Evolutionary conservation across 1,140 invertebrate genomes (phyloP), one percentile per base, ranked within the genome.

Genomic region (Lineus longissimus): DNA sequence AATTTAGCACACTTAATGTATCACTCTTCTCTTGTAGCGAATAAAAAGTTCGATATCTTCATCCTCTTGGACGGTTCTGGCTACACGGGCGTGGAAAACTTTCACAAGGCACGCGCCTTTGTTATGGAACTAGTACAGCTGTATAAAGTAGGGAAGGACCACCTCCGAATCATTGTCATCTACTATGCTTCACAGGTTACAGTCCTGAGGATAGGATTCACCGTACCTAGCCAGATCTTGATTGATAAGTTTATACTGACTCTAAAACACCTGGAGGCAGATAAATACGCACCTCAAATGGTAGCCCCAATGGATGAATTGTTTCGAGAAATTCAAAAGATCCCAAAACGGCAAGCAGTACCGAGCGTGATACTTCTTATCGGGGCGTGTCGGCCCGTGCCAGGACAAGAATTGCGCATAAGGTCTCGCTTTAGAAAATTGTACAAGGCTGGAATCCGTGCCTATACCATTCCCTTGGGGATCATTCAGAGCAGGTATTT

Each of bases 1-100:
- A n/a, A n/a, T n/a, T n/a, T n/a, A n/a, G n/a, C n/a, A n/a, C n/a
- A n/a, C n/a, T n/a, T n/a, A n/a, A n/a, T n/a, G n/a, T n/a, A n/a
- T n/a, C n/a, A n/a, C n/a, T n/a, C n/a, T n/a, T n/a, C n/a, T 51
- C n/a, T 51, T 51, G 25, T n/a, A 51, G 47, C n/a, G n/a, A 51
- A 51, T 19, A 19, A 23, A 23, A 19, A 51, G 47, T n/a, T 51
- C 6, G 25, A 51, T n/a, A 19, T 51, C 6, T 51, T 7, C 25
- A 51, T 51, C n/a, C 47, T 51, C 19, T 9, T 51, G 47, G 47
- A 51, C n/a, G 47, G 47, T n/a, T 51, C 47, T 51, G 47, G 47
- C 6, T 51, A 51, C 25, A 51, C 47, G 4, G 25, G 19, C 25
- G 9, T 7, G n/a, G 6, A 6, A 4, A 51, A 51, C n/a, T 19